Conservation (phyloP, 2,113 vertebrate genomes). For the Synchiropus splendidus region DNA sequence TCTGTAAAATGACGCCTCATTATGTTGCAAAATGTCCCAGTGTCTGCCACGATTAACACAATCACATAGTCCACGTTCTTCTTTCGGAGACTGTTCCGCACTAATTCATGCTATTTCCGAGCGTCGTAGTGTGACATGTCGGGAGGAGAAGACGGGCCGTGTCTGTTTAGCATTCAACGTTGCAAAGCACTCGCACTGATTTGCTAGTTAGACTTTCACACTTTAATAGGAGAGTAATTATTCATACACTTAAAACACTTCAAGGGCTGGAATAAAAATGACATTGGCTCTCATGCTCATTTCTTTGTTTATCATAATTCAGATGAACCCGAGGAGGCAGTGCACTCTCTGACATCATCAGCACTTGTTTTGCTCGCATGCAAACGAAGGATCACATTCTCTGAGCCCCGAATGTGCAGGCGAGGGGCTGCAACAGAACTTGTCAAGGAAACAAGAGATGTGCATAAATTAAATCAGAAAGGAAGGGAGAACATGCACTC, state of each 20-base stretch:
- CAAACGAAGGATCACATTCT: conserved; percentile 49
- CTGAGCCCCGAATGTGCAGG: conserved; percentile 45
- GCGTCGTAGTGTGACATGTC: too few species aligned
- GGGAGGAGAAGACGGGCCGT: background rate
- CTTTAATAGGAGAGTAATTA: conserved; percentile 27
- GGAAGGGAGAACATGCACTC: conserved; percentile 52
- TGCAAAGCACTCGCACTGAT: conserved; percentile 17
- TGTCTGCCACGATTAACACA: too few species aligned
- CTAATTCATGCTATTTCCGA: too few species aligned
- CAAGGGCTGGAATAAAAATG: conserved; percentile 5
- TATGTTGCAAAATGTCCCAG: too few species aligned
- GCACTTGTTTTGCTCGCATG: conserved; percentile 47
- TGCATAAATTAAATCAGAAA: conserved; percentile 28
- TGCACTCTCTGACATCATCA: conserved; percentile 38
- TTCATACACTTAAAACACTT: conserved; percentile 24
- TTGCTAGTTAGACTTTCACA: conserved; percentile 20
- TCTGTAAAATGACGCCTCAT: too few species aligned
- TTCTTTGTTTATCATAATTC: conserved; percentile 21
- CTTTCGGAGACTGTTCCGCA: too few species aligned
- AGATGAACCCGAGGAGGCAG: conserved; percentile 28
- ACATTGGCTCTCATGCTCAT: conserved; percentile 22
- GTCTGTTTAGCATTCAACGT: conserved; percentile 19
- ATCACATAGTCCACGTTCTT: too few species aligned
- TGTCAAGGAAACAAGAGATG: conserved; percentile 45
- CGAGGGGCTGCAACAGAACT: conserved; percentile 39